These are phyloP conservation scores for Lumbricus terrestris DNA, from an alignment of 2,888 invertebrate genomes.

Conservation along the genomic window DNA sequence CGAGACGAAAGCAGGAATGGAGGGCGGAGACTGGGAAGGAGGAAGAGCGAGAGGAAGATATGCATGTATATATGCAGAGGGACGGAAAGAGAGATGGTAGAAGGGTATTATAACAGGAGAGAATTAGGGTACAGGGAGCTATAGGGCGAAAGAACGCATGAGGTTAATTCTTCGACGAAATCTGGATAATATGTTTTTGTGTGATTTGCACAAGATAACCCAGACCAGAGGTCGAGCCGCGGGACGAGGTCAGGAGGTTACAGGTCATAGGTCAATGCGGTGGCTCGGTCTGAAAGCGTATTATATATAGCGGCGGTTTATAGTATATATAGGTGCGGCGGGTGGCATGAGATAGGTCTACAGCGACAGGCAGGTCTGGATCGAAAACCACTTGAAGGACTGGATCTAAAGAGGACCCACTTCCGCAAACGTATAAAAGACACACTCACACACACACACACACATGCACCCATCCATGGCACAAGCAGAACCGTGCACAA, in stretches of 20 bases:
- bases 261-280: neutral
- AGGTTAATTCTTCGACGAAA: neutral
- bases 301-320: neutral
- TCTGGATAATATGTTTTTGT: neutral
- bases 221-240: neutral
- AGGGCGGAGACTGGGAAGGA: neutral
- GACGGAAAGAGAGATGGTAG: neutral
- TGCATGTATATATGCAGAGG: no score
- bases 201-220: neutral
- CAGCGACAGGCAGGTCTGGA: neutral
- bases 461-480: neutral
- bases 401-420: neutral
- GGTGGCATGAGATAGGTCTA: neutral
- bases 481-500: neutral
- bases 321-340: no score
- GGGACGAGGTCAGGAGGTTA: constrained; percentile 3
- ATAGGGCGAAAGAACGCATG: no score
- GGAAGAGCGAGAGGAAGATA: no score
- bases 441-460: neutral
- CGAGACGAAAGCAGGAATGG: neutral
- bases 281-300: neutral
- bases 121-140: no score
- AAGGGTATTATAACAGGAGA: neutral
- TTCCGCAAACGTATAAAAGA: neutral
- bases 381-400: constrained; percentile 3